Evolutionary conservation across 2,113 vertebrate genomes (phyloP).

Genomic region (Zosterops lateralis): DNA sequence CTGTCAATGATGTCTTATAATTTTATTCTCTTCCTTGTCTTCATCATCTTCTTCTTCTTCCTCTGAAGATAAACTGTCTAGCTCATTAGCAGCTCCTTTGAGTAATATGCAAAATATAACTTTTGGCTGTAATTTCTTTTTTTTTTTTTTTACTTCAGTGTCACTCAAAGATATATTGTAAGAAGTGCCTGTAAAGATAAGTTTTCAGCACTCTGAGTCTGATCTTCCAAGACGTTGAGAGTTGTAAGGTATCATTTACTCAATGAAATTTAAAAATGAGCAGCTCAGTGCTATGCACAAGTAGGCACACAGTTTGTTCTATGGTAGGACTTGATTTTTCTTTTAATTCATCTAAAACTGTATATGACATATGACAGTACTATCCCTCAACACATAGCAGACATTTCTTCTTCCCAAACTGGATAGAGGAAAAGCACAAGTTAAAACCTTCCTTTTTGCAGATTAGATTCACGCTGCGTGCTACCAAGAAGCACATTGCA

Average conservation of each 20-base stretch:
- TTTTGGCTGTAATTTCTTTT: neutral
- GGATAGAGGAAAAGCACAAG: neutral
- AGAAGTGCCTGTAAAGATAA: constrained; percentile 36
- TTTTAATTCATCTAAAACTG: neutral
- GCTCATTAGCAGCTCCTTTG: neutral
- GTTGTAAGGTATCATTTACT: neutral
- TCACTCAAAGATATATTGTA: constrained; percentile 43
- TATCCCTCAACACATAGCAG: neutral
- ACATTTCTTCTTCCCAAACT: neutral
- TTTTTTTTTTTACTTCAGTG: neutral
- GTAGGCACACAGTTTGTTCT: neutral
- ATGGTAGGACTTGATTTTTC: neutral
- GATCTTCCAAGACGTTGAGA: neutral
- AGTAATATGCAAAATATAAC: constrained; percentile 21
- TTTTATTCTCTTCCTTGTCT: neutral
- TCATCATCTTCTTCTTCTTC: too few relatives aligned
- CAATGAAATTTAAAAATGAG: neutral
- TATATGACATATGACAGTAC: neutral
- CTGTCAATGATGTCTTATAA: neutral
- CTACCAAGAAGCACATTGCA: neutral
- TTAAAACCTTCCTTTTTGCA: neutral
- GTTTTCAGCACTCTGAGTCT: neutral
- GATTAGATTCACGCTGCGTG: neutral
- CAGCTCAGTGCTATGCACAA: neutral
- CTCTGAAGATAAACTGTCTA: neutral